Evolutionary conservation across 2,113 vertebrate species (phyloP).

Genomic region (Sinocyclocheilus anophthalmus): DNA sequence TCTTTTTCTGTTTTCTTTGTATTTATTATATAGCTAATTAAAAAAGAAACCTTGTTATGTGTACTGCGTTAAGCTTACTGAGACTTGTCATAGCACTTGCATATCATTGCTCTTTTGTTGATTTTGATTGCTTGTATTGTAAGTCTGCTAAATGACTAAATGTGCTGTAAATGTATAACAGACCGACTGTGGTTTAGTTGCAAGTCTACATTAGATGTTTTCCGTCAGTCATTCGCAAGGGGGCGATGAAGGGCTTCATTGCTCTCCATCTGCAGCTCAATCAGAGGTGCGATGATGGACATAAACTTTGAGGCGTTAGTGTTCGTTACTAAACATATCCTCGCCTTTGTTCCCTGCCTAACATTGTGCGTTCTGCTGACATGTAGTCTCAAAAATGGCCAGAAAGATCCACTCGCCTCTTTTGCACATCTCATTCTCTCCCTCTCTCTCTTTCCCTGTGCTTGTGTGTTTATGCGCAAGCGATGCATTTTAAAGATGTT

Average conservation of each 20-base stretch:
- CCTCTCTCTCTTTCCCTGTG: background rate
- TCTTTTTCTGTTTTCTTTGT: too few species aligned
- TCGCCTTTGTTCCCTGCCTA: background rate
- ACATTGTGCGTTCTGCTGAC: background rate
- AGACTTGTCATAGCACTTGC: too few species aligned
- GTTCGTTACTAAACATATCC: background rate
- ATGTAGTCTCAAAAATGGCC: too few species aligned
- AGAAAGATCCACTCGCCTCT: background rate
- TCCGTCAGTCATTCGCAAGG: constrained; percentile 70
- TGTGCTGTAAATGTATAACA: too few species aligned
- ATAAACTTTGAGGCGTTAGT: constrained; percentile 2
- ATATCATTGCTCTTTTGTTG: too few species aligned
- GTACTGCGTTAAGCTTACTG: too few species aligned
- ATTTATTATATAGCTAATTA: too few species aligned
- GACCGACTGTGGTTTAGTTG: background rate
- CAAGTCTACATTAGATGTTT: constrained; percentile 10
- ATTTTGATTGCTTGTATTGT: too few species aligned
- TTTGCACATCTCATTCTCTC: too few species aligned
- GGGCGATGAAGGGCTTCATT: constrained; percentile 73
- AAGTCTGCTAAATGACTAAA: too few species aligned
- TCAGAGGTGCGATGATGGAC: background rate
- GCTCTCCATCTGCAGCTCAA: constrained; percentile 26
- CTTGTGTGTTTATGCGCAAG: too few species aligned
- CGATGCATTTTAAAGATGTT: background rate
- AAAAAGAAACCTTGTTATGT: too few species aligned